Evolutionary conservation across 1,140 invertebrate species (phyloP), one percentile per base, ranked within the genome.

Genomic region (Liolophura sinensis): DNA sequence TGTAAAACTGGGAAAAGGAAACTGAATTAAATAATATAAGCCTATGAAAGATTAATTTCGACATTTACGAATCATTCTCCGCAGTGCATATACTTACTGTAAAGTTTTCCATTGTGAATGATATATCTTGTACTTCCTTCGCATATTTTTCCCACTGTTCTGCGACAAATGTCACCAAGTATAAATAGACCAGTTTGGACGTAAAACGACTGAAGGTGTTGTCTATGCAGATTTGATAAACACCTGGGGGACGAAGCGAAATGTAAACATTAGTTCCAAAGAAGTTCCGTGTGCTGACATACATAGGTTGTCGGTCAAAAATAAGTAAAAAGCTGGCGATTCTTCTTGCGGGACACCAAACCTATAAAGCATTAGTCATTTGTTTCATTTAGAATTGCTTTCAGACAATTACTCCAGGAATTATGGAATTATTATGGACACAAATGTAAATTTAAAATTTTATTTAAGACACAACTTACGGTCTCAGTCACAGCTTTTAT

Each of bases 141-240:
- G 92, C 89, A 76, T 93, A 96, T 78, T 92, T 90, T 71, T 95
- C 92, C 96, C 96, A 98, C 79, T 95, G 90, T 79, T 96, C 93
- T 75, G 96, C 94, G 48, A 89, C 90, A 48, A 96, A 95, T 0
- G 96, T 94, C 0, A 94, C 95, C 4, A 97, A 88, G 77, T 97
- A 97, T 25, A 98, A 86, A 83, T 96, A 96, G 18, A 98, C 92
- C 65, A 97, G 83, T 86, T 97, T 97, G 15, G 90, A 91, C 40
- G 94, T 92, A 86, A 96, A 97, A 78, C 92, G 87, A 11, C 94
- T 96, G 76, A 96, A 95, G 74, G 95, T 93, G 86, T 98, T 98
- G 82, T 97, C 94, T 62, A 98, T 91, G 83, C 96, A 98, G 24
- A 97, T 90, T n/a, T 91, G 91, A 78, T 96, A 97, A 78, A 78